These are phyloP conservation scores for Nothobranchius kuhntae DNA, from an alignment of 2,113 vertebrate genomes.

Conservation along the genomic window DNA sequence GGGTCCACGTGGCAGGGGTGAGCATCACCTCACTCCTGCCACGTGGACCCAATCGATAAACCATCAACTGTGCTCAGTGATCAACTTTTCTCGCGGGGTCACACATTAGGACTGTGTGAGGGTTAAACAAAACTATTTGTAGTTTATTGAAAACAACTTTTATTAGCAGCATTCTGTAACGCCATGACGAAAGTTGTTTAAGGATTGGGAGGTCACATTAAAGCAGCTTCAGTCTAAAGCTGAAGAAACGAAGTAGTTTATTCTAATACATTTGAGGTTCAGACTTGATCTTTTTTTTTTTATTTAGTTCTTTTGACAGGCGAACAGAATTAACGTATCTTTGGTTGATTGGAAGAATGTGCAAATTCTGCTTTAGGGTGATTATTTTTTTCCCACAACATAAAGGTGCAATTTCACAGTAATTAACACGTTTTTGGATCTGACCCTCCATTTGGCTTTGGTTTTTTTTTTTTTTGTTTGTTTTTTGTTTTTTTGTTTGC, in stretches of 20 bases:
- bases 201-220: constrained; percentile 9
- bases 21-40: too few relatives aligned
- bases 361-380: constrained; percentile 55
- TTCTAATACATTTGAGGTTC: neutral
- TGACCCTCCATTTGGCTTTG: constrained; percentile 64
- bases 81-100: too few relatives aligned
- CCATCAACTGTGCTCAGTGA: too few relatives aligned
- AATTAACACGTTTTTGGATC: constrained; percentile 59
- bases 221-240: constrained; percentile 3
- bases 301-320: neutral
- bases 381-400: constrained; percentile 5
- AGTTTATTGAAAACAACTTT: constrained; percentile 53
- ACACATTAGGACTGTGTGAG: too few relatives aligned
- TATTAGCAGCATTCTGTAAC: constrained; percentile 66
- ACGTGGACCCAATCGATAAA: too few relatives aligned
- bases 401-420: constrained; percentile 53
- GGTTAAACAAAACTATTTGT: constrained; percentile 58
- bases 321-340: constrained; percentile 9
- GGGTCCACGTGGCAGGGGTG: too few relatives aligned
- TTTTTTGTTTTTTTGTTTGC: constrained; percentile 44
- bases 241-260: neutral
- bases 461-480: constrained; percentile 46
- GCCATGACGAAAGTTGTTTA: constrained; percentile 43
- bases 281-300: constrained; percentile 5
- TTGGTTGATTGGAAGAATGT: constrained; percentile 6